Evolutionary conservation across 2,888 invertebrate species (phyloP), one percentile per base, ranked within the genome.

Genomic region (Coremacera marginata): DNA sequence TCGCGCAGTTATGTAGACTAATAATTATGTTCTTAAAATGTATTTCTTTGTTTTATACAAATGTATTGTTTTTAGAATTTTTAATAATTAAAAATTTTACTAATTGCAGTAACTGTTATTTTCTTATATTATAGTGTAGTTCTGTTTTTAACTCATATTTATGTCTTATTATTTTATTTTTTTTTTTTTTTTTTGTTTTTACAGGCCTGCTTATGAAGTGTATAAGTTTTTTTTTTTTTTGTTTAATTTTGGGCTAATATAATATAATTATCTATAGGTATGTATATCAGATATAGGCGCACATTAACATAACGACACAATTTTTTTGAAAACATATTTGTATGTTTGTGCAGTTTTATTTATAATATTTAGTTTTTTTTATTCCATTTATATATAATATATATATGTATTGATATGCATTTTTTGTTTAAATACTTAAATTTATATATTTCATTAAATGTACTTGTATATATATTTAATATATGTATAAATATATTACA

Each of bases 61-160:
- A 65, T 65, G 25, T 60, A 60, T 14, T 27, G n/a, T 60, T 65
- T 25, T 65, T 65, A 31, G n/a, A 65, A 31, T 31, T 16, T 65
- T 65, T 65, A 31, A 65, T 27, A 65, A 65, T 27, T n/a, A n/a
- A n/a, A 34, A 34, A 65, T 65, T 65, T 65, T 44, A 44, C 44
- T 44, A 44, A 44, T 44, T 44, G 44, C 44, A 44, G 44, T 77
- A 78, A 68, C 72, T 72, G 75, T 76, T 78, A 51, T 77, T 65
- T 49, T 71, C 60, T 65, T 76, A 49, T 78, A 74, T 74, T 78
- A n/a, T 75, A 72, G 74, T 77, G 80, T 78, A 75, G 79, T 81
- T 77, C 62, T 74, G 60, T 60, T 49, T 37, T 49, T 31, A 31
- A 31, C 31, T 51, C 70, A 22, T 9, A 67, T 75, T 62, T 76